phyloP scores from a whole-genome alignment of 2,113 vertebrate species.

The Perca flavescens region DNA sequence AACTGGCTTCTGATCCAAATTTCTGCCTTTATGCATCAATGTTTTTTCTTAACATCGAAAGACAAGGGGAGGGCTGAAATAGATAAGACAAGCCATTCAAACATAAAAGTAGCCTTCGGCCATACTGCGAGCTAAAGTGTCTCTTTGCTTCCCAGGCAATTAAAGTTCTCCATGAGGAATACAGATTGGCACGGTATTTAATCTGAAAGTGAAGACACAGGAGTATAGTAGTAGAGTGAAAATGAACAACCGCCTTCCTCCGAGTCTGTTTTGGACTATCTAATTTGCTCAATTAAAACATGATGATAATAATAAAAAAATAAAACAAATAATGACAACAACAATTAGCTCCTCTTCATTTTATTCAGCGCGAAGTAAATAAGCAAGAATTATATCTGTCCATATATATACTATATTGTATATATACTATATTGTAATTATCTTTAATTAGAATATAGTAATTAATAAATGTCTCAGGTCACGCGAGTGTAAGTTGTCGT shows the following conservation, averaged over 20 bases:
- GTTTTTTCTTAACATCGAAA: constrained; percentile 28
- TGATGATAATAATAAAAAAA: constrained; percentile 6
- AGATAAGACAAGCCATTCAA: constrained; percentile 43
- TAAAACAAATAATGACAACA: background rate
- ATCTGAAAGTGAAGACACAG: constrained; percentile 52
- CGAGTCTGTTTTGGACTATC: constrained; percentile 39
- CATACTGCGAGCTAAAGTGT: constrained; percentile 25
- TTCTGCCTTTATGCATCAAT: constrained; percentile 43
- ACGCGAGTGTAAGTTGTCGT: constrained; percentile 69
- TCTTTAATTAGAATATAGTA: constrained; percentile 70
- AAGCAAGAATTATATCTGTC: background rate
- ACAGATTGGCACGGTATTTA: constrained; percentile 58
- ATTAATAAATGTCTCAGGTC: constrained; percentile 72
- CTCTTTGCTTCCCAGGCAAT: constrained; percentile 69
- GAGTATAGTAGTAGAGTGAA: constrained; percentile 37
- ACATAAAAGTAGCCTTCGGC: constrained; percentile 34
- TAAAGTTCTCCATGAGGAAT: constrained; percentile 66
- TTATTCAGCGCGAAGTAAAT: constrained; percentile 28
- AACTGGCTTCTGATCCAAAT: constrained; percentile 72
- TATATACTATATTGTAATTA: constrained; percentile 69
- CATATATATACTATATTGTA: too few species aligned
- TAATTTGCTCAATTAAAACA: constrained; percentile 24
- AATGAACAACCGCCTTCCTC: constrained; percentile 33
- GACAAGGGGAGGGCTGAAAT: constrained; percentile 18
- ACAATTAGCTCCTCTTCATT: constrained; percentile 26